Evolutionary conservation across 2,888 invertebrate genomes (phyloP).

Genomic region (Lasioglossum calceatum): DNA sequence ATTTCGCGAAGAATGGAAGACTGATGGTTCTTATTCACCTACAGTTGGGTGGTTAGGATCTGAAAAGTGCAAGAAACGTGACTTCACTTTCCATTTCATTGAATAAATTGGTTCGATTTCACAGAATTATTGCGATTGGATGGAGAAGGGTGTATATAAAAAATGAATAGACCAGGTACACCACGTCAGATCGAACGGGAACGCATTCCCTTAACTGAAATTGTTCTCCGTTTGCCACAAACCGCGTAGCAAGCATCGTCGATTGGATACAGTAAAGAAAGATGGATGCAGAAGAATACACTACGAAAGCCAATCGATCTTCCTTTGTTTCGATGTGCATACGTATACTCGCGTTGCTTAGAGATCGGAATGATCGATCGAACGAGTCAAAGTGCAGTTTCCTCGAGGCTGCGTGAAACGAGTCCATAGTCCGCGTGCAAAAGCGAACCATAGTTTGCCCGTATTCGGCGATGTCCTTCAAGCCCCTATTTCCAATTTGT

Average conservation of each 20-base stretch:
- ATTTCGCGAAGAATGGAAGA: neutral
- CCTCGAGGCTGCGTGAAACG: neutral
- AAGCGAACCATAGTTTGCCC: neutral
- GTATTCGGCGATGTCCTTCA: constrained; percentile 19
- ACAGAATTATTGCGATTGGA: neutral
- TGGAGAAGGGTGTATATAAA: neutral
- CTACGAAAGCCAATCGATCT: constrained; percentile 1
- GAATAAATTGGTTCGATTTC: neutral
- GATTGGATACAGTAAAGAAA: neutral
- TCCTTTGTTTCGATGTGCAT: neutral
- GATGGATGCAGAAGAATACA: neutral
- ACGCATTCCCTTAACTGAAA: neutral
- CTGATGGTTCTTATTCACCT: neutral
- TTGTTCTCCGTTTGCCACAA: neutral
- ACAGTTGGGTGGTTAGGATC: neutral
- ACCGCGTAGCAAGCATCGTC: neutral
- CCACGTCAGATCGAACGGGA: neutral
- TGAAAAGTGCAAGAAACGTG: neutral
- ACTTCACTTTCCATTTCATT: neutral
- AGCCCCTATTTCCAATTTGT: constrained; percentile 44
- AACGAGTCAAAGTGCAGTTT: neutral
- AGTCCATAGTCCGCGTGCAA: neutral
- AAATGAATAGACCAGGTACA: neutral
- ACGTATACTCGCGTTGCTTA: neutral
- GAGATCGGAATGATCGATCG: constrained; percentile 9